Percentiles rank a stretch among this genome's conserved stretches.
Conservation (phyloP, 2,113 vertebrate species). For the Opisthocomus hoazin region DNA sequence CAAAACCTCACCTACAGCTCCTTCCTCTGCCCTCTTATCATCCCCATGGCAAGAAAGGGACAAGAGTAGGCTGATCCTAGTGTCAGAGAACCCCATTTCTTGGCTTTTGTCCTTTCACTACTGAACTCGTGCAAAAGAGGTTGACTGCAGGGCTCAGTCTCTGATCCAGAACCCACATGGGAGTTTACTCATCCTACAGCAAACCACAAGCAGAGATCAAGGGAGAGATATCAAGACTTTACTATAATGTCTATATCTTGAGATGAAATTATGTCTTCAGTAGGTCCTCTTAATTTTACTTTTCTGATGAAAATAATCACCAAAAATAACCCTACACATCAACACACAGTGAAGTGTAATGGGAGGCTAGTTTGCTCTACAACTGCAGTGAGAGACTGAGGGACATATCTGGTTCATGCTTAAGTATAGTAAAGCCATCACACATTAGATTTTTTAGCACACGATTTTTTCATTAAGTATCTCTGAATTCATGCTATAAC, state of each 20-base stretch:
- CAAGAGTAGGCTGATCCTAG: neutral
- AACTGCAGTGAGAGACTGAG: neutral
- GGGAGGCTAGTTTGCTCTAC: neutral
- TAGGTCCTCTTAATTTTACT: neutral
- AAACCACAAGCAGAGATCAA: neutral
- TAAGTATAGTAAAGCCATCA: neutral
- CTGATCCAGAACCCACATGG: neutral
- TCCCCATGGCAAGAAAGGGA: neutral
- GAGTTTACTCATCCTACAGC: neutral
- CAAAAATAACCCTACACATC: neutral
- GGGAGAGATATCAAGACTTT: neutral
- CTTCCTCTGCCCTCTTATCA: neutral
- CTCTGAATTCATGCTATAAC: neutral
- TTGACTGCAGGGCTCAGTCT: neutral
- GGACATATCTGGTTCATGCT: neutral
- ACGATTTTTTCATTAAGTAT: neutral
- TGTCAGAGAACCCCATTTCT: neutral
- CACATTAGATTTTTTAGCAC: neutral
- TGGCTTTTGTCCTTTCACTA: neutral
- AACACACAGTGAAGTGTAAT: neutral
- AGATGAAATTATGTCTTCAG: neutral
- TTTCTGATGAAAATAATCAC: neutral
- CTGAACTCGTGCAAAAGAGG: neutral
- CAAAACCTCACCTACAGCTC: neutral
- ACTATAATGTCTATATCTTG: neutral